Percentiles rank a stretch among this genome's conserved stretches.
These are phyloP conservation scores for Hemitrygon akajei DNA, from an alignment of 2,797 vertebrate genomes.

Conservation along the genomic window DNA sequence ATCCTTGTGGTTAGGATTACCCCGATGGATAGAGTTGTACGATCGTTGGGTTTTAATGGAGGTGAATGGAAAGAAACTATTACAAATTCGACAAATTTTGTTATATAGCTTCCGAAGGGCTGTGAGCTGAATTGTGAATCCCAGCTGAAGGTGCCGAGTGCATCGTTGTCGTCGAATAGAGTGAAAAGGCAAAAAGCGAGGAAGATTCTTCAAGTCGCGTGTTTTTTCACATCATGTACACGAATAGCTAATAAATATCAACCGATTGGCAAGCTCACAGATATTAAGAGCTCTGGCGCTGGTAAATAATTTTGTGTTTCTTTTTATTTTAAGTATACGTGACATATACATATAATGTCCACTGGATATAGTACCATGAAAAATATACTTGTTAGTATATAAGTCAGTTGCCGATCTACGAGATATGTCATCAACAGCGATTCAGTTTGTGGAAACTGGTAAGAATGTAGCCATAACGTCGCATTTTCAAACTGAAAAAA, in stretches of 20 bases:
- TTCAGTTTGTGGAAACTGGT: neutral
- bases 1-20: neutral
- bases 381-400: slow-evolving; percentile 17
- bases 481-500: slow-evolving; percentile 11
- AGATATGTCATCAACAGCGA: neutral
- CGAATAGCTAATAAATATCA: slow-evolving; percentile 30
- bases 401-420: neutral
- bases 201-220: slow-evolving; percentile 8
- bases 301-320: slow-evolving; percentile 27
- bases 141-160: slow-evolving; percentile 13
- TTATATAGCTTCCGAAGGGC: neutral
- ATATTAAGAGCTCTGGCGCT: slow-evolving; percentile 5
- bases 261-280: neutral
- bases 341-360: slow-evolving; percentile 23
- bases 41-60: slow-evolving; percentile 65
- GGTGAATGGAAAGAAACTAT: slow-evolving; percentile 45
- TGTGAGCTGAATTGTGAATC: neutral
- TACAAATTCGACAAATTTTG: slow-evolving; percentile 15
- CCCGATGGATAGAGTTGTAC: slow-evolving; percentile 46
- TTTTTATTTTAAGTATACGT: slow-evolving; percentile 24
- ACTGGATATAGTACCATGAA: neutral
- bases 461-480: neutral
- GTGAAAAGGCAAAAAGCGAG: slow-evolving; percentile 10
- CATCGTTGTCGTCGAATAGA: slow-evolving; percentile 11
- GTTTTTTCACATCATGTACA: slow-evolving; percentile 15